Base-by-base conservation (phyloP, 2,797 vertebrate species). In the Thunnus albacares region DNA sequence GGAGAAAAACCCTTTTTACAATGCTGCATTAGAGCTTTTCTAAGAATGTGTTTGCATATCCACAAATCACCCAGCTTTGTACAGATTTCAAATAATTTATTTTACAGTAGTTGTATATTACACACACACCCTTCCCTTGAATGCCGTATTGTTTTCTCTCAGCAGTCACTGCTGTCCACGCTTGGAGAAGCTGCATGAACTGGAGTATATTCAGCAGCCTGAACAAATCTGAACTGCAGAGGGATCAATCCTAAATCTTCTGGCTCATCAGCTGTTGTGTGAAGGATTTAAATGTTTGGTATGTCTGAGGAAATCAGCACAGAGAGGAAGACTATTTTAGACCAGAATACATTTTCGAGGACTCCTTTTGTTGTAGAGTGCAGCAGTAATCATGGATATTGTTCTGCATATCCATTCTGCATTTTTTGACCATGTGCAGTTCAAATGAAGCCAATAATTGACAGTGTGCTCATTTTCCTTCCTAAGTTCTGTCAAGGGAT, bases 121-220 rank as follows among this genome's bases (percentile, higher is more conserved):
- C 6, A 67, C 18, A 71, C 15, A 43, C 43, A 65, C 35, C 52
- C 24, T 43, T 67, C 47, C 0, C 17, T 26, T 26, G 17, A 33
- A 52, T 53, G 8, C 38, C 9, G 20, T 22, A 14, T 15, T 56
- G 4, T 59, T 49, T 55, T 63, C 60, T 55, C 5, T 47, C 49
- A 41, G 65, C 24, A 63, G n/a, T 53, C 28, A 15, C 11, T 5
- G 1, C 24, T 41, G 22, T 79, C 64, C 30, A 53, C 22, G n/a
- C 18, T 55, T 22, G 47, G 26, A 71, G 14, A 52, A 61, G 24
- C 52, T 38, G 20, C 61, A 43, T 65, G 11, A 71, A 65, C 8
- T 30, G 56, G 24, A 71, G 52, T 49, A 35, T 35, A 26, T 75
- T 58, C 47, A 71, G 61, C 26, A 63, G 53, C 11, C 77, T 79